phyloP scores from a whole-genome alignment of 2,797 vertebrate species.

The Eulemur albifrons region DNA sequence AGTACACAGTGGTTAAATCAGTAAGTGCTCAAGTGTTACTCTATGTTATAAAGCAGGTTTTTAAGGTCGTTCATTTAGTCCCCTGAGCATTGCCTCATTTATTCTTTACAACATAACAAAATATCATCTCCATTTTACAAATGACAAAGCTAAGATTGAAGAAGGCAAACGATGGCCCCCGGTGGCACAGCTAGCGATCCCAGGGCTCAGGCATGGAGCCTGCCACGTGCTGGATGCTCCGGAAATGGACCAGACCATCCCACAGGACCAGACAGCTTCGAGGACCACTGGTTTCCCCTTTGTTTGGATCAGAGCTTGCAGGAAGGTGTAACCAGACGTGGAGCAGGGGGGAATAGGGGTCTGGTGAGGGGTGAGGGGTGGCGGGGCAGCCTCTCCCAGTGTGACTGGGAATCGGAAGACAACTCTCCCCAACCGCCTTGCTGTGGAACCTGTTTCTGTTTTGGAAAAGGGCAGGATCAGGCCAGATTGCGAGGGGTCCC shows the following conservation, averaged over 20 bases:
- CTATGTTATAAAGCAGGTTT: rapidly evolving
- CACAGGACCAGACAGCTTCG: background rate
- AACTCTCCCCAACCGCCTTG: background rate
- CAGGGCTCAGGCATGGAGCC: background rate
- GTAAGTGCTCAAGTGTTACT: too few relatives aligned
- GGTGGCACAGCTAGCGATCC: background rate
- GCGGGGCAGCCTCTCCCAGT: rapidly evolving
- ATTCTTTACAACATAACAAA: too few relatives aligned
- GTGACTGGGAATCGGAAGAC: rapidly evolving
- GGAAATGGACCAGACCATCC: too few relatives aligned
- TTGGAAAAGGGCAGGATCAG: background rate
- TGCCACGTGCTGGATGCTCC: rapidly evolving
- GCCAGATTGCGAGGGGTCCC: background rate
- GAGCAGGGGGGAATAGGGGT: rapidly evolving
- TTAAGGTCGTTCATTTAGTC: background rate
- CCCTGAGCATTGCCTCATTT: background rate
- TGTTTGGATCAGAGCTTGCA: background rate
- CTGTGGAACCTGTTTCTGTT: background rate
- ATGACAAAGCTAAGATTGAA: background rate
- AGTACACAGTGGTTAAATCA: background rate
- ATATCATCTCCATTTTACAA: background rate
- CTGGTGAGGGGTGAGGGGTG: rapidly evolving
- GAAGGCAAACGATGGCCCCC: background rate
- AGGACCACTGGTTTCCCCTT: rapidly evolving
- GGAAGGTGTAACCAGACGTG: background rate